Percentiles rank a stretch among this genome's conserved stretches.
These are phyloP conservation scores for Eustalomyia histrio DNA, from an alignment of 2,888 invertebrate genomes.

Conservation along the genomic window DNA sequence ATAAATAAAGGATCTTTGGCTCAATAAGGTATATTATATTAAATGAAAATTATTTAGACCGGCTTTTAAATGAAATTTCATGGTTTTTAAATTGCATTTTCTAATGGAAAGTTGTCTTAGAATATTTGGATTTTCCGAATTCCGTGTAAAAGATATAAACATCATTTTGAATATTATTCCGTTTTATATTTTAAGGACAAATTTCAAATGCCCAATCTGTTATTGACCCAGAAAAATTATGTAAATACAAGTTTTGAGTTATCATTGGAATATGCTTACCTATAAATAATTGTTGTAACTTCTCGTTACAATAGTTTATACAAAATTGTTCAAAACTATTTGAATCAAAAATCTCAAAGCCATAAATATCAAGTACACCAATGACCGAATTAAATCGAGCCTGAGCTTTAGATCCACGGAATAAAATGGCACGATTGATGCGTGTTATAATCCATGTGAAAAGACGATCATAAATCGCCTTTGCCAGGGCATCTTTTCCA, in stretches of 20 bases:
- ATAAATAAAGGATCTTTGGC: too few relatives aligned
- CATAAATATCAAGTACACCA: slow-evolving; percentile 98
- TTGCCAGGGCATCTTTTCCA: slow-evolving; percentile 93
- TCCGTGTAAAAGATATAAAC: too few relatives aligned
- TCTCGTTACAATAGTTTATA: slow-evolving; percentile 99
- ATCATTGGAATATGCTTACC: slow-evolving; percentile 80
- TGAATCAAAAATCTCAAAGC: slow-evolving; percentile 98
- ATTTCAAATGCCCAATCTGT: too few relatives aligned
- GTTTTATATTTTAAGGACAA: not conserved
- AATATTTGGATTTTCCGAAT: too few relatives aligned
- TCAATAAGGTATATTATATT: too few relatives aligned
- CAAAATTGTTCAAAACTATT: slow-evolving; percentile 99
- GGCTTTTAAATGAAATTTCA: too few relatives aligned
- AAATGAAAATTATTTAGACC: too few relatives aligned
- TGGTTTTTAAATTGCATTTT: too few relatives aligned
- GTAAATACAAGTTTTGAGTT: too few relatives aligned
- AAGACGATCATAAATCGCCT: slow-evolving; percentile 96
- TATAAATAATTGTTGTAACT: slow-evolving; percentile 97
- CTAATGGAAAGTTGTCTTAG: too few relatives aligned
- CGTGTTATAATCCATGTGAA: slow-evolving; percentile 96
- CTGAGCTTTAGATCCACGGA: slow-evolving; percentile 81
- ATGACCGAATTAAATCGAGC: slow-evolving; percentile 77
- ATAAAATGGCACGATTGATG: slow-evolving; percentile 94
- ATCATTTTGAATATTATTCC: too few relatives aligned
- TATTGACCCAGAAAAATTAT: too few relatives aligned